phyloP scores from a whole-genome alignment of 2,888 invertebrate genomes.

The Empis stercorea region DNA sequence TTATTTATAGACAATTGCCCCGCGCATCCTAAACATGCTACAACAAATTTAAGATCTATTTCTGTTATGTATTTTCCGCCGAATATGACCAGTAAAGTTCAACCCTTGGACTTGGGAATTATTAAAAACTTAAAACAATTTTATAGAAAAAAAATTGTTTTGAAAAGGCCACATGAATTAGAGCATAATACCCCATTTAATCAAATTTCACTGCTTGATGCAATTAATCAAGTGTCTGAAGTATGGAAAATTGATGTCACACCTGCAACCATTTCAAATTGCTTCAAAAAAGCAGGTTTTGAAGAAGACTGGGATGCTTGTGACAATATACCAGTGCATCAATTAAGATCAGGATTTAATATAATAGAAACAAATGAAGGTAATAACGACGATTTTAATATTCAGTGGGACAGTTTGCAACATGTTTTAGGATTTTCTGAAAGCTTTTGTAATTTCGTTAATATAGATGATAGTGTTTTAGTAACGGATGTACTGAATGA shows the following conservation, averaged over 20 bases:
- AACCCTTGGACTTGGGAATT: background rate
- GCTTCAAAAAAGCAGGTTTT: background rate
- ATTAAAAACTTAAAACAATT: background rate
- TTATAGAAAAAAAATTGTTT: background rate
- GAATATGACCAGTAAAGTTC: background rate
- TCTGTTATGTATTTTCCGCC: background rate
- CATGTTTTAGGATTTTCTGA: no score
- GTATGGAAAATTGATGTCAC: background rate
- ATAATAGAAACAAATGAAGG: no score
- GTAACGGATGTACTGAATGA: no score
- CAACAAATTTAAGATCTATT: background rate
- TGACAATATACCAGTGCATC: no score
- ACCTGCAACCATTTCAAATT: background rate
- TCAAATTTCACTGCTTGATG: background rate
- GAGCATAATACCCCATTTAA: background rate
- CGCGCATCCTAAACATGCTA: background rate
- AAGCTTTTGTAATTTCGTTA: no score
- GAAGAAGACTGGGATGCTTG: no score
- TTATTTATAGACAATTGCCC: conserved; percentile 1
- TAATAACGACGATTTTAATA: no score
- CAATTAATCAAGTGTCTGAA: background rate
- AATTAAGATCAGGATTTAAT: no score
- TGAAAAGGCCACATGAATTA: background rate
- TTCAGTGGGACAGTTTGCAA: no score
- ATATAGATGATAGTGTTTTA: no score